Percentiles rank a stretch among this genome's conserved stretches.
Evolutionary conservation across 2,113 vertebrate species (phyloP).

Genomic region (Alethe castanea): DNA sequence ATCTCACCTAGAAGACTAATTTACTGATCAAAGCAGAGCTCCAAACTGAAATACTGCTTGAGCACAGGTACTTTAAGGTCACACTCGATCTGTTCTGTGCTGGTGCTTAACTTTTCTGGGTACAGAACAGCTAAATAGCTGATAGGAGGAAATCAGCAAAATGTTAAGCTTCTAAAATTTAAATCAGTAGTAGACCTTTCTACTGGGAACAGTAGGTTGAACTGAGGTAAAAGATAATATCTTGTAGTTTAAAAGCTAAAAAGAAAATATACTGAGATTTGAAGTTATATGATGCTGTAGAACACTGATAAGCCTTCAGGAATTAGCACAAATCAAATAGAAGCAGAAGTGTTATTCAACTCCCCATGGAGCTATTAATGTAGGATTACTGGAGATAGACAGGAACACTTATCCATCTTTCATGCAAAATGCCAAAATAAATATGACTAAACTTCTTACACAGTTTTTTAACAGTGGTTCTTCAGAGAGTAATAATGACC

Average conservation of each 20-base stretch:
- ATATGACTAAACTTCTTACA: neutral
- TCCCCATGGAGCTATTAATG: neutral
- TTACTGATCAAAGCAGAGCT: neutral
- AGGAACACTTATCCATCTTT: neutral
- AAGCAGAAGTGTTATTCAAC: neutral
- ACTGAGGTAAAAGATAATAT: constrained; percentile 1
- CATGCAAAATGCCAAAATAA: constrained; percentile 35
- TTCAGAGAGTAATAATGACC: neutral
- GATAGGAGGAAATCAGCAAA: neutral
- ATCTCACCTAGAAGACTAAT: neutral
- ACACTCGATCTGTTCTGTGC: neutral
- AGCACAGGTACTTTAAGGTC: neutral
- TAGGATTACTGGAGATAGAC: neutral
- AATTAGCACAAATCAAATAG: neutral
- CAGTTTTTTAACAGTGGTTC: neutral
- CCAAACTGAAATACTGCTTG: neutral
- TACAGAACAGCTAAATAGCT: neutral
- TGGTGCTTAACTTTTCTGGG: neutral
- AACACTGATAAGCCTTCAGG: constrained; percentile 35
- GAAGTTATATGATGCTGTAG: neutral
- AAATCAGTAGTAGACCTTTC: neutral
- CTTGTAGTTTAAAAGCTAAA: neutral
- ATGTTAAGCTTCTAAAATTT: neutral
- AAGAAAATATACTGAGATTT: neutral
- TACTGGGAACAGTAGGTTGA: neutral